Percentiles rank a stretch among this genome's conserved stretches.
phyloP scores from a whole-genome alignment of 2,888 invertebrate genomes.

The Chydorus sphaericus region DNA sequence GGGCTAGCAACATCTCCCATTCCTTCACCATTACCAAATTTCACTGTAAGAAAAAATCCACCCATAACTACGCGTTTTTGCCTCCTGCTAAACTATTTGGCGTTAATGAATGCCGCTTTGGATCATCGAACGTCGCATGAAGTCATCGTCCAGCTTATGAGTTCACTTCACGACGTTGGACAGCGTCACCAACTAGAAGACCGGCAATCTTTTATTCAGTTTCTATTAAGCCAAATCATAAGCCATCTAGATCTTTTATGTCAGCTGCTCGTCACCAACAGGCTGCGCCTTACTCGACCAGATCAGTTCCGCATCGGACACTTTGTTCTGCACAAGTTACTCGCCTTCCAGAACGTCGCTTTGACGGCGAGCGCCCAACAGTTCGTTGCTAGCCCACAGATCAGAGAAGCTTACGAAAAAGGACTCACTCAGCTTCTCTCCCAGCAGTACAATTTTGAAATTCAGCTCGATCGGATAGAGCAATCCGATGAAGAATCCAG shows the following conservation, averaged over 20 bases:
- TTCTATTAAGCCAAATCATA: neutral
- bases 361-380: neutral
- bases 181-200: neutral
- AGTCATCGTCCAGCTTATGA: neutral
- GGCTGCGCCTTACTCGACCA: neutral
- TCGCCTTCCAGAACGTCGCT: neutral
- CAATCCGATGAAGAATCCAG: neutral
- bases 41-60: neutral
- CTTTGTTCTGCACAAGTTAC: conserved; percentile 5
- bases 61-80: neutral
- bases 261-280: neutral
- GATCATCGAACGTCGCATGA: neutral
- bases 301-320: conserved; percentile 6
- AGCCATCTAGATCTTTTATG: neutral
- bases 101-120: neutral
- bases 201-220: neutral
- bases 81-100: neutral
- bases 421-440: neutral
- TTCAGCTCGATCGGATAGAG: neutral
- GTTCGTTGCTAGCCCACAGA: neutral
- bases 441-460: neutral
- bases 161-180: neutral
- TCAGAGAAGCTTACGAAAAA: neutral
- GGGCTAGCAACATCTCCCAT: neutral
- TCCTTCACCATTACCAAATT: neutral